Percentiles rank a stretch among this genome's conserved stretches.
Conservation (phyloP, 2,113 vertebrate species). For the Pomatostomus ruficeps region DNA sequence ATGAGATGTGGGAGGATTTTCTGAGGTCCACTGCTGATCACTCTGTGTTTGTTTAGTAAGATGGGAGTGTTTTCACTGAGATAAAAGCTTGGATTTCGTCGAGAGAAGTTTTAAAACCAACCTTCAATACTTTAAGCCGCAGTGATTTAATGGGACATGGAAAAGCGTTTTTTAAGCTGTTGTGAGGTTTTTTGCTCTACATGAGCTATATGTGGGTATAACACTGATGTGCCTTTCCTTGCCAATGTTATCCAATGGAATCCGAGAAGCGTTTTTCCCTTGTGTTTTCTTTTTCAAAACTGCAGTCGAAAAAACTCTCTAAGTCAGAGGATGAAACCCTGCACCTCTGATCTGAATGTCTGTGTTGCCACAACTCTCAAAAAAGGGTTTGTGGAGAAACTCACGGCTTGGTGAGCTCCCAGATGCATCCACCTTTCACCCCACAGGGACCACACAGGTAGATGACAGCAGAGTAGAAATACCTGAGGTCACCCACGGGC, state of each 20-base stretch:
- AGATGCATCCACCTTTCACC: background rate
- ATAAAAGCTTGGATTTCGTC: slow-evolving; percentile 37
- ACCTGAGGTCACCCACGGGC: background rate
- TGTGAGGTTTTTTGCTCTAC: slow-evolving; percentile 28
- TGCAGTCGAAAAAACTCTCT: background rate
- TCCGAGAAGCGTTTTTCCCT: slow-evolving; percentile 18
- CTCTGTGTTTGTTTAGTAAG: slow-evolving; percentile 66
- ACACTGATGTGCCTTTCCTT: background rate
- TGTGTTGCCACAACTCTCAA: background rate
- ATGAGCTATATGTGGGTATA: background rate
- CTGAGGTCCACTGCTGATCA: slow-evolving; percentile 57
- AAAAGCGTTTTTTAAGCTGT: slow-evolving; percentile 43
- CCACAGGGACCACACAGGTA: background rate
- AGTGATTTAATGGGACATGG: slow-evolving; percentile 39
- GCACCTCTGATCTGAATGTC: background rate
- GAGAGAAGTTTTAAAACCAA: slow-evolving; percentile 39
- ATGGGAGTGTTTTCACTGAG: slow-evolving; percentile 59
- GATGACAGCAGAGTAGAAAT: background rate
- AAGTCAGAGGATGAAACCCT: background rate
- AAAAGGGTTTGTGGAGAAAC: background rate
- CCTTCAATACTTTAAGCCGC: slow-evolving; percentile 62
- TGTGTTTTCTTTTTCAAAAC: background rate
- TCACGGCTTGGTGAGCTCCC: background rate
- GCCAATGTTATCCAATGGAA: background rate
- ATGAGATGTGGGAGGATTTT: slow-evolving; percentile 71